Percentiles rank a stretch among this genome's conserved stretches.
Evolutionary conservation across 2,113 vertebrate species (phyloP).

Genomic region (Gymnobelideus leadbeateri): DNA sequence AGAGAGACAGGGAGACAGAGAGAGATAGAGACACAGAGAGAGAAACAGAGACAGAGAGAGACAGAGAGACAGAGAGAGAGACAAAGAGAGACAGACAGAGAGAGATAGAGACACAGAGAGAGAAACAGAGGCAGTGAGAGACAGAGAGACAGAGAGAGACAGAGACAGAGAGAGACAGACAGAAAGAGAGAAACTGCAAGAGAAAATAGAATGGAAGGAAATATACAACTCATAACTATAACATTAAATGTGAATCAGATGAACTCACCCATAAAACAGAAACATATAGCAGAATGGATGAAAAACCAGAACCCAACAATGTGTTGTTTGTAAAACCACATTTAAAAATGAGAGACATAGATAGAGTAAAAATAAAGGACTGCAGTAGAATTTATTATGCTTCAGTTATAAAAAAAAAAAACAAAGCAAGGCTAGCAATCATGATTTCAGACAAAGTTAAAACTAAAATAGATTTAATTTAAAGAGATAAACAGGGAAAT

Average conservation of each 20-base stretch:
- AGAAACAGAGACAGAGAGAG: no score
- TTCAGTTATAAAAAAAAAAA: background rate
- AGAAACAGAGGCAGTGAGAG: no score
- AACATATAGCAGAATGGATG: background rate
- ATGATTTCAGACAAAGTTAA: background rate
- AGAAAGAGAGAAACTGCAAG: no score
- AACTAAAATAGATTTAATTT: background rate
- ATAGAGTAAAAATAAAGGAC: background rate
- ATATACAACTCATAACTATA: background rate
- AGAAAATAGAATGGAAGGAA: background rate
- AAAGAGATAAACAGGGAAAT: background rate
- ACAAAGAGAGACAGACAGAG: no score
- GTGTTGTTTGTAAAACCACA: background rate
- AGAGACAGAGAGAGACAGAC: no score
- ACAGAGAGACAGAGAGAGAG: no score
- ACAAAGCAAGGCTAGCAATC: background rate
- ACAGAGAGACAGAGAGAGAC: no score
- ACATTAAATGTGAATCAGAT: background rate
- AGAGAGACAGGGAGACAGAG: no score
- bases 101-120: no score
- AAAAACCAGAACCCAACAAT: background rate
- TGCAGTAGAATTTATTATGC: background rate
- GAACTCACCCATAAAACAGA: background rate
- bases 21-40: no score
- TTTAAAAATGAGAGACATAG: background rate